These are phyloP conservation scores for Hestina assimilis DNA, from an alignment of 1,140 invertebrate species.

Conservation along the genomic window DNA sequence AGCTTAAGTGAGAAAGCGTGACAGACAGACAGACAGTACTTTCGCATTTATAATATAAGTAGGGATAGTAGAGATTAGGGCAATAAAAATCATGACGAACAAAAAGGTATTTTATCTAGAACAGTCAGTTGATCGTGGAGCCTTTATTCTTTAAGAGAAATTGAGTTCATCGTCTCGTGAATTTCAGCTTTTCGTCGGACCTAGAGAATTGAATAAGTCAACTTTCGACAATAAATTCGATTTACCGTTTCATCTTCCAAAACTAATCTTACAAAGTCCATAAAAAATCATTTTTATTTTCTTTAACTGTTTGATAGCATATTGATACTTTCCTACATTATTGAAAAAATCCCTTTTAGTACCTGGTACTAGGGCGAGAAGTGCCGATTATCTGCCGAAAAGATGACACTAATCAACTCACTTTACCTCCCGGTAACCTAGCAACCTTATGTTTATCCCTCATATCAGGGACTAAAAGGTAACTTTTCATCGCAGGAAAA, in stretches of 20 bases:
- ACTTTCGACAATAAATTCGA: conserved; percentile 4
- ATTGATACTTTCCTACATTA: neutral
- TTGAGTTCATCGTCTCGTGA: conserved; percentile 13
- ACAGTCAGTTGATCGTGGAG: conserved; percentile 6
- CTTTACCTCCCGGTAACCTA: too few relatives aligned
- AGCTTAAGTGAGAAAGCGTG: too few relatives aligned
- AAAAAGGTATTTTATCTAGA: neutral
- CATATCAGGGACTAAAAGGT: too few relatives aligned
- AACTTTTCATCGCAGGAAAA: too few relatives aligned
- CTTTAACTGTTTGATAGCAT: neutral
- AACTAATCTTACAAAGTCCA: neutral
- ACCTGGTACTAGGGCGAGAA: neutral
- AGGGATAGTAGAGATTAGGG: too few relatives aligned
- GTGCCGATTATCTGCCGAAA: too few relatives aligned
- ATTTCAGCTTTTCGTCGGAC: conserved; percentile 12
- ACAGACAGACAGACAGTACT: too few relatives aligned
- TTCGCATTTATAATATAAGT: too few relatives aligned
- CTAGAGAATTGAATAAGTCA: conserved; percentile 18
- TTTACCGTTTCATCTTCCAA: conserved; percentile 4
- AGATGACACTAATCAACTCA: too few relatives aligned
- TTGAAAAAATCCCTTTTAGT: neutral
- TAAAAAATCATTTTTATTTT: neutral
- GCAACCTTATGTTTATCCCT: too few relatives aligned
- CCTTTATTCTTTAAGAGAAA: conserved; percentile 12
- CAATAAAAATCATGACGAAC: too few relatives aligned